Evolutionary conservation across 1,140 invertebrate species (phyloP).

Genomic region (Ceratina japonica): DNA sequence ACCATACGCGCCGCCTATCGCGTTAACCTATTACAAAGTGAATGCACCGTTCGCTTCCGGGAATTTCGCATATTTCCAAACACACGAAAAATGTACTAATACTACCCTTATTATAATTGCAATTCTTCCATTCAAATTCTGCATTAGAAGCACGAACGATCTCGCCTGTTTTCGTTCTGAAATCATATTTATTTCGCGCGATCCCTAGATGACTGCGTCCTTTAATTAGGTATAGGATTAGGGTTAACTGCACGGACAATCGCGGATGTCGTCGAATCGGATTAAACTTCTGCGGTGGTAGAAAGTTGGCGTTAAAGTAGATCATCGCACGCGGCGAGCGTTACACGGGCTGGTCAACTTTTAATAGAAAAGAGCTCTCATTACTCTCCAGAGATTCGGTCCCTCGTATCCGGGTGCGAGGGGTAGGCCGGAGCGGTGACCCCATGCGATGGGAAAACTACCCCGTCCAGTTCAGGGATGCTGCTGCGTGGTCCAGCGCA

Average conservation of each 20-base stretch:
- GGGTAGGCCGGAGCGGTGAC: conserved; percentile 44
- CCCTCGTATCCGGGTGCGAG: conserved; percentile 49
- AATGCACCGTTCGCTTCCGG: background rate
- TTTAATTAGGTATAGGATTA: too few species aligned
- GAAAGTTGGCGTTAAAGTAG: background rate
- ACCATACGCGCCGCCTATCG: conserved; percentile 31
- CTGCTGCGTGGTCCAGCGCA: conserved; percentile 73
- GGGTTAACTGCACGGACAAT: background rate
- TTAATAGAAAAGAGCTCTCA: conserved; percentile 60
- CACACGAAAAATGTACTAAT: too few species aligned
- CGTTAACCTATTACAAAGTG: conserved; percentile 37
- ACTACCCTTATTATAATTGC: too few species aligned
- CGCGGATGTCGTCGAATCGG: background rate
- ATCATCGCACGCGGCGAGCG: background rate
- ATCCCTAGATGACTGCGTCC: too few species aligned
- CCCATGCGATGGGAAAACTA: conserved; percentile 56
- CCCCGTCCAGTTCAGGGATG: conserved; percentile 74
- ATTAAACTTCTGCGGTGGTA: background rate
- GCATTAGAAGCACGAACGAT: too few species aligned
- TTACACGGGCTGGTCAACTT: conserved; percentile 33
- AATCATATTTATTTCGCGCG: too few species aligned
- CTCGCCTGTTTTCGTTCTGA: too few species aligned
- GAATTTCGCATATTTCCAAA: too few species aligned
- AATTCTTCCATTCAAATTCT: too few species aligned
- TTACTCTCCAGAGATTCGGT: conserved; percentile 62